Conservation (phyloP, 2,888 invertebrate genomes). For the Nymphalis urticae region DNA sequence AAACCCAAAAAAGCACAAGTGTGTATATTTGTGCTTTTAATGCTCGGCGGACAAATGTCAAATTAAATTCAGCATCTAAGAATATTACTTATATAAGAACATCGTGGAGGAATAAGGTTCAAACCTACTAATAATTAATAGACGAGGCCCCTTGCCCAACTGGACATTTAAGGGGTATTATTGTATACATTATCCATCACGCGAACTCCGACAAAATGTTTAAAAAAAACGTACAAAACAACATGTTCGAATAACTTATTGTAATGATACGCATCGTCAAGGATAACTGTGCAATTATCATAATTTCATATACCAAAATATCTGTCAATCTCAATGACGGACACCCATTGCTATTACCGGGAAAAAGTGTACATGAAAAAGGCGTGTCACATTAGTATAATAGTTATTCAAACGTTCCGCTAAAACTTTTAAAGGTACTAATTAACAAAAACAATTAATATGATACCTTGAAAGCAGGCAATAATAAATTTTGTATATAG, state of each 20-base stretch:
- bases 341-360: neutral
- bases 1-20: too few species aligned
- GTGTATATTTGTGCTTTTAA: too few species aligned
- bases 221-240: too few species aligned
- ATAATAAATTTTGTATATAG: neutral
- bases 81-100: too few species aligned
- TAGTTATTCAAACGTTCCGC: neutral
- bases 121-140: too few species aligned
- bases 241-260: neutral
- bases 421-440: neutral
- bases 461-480: neutral
- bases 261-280: constrained; percentile 1
- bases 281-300: neutral
- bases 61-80: too few species aligned
- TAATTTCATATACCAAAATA: constrained; percentile 8
- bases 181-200: too few species aligned
- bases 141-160: too few species aligned
- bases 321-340: constrained; percentile 18
- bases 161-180: too few species aligned
- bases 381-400: neutral
- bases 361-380: constrained; percentile 6
- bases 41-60: too few species aligned
- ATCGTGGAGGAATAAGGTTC: too few species aligned
- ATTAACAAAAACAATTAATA: neutral
- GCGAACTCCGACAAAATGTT: too few species aligned